A percentile compares a stretch with the other conserved stretches of the same genome.
Conservation (phyloP, 2,888 invertebrate genomes). For the Sarcophaga carnaria region DNA sequence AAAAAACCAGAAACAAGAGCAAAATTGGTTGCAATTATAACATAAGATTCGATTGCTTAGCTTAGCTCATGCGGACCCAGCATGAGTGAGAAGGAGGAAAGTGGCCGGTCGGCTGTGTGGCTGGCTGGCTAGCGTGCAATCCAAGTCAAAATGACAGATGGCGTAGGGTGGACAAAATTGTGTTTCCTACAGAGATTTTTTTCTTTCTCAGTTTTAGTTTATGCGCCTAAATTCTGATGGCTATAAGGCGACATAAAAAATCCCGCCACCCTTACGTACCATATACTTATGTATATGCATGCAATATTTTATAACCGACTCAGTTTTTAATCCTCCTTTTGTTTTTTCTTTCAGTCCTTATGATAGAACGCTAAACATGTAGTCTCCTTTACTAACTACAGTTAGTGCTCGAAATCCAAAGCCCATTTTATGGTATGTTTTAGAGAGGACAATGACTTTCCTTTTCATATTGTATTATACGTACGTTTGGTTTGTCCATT, state of each 20-base stretch:
- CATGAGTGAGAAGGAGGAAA: no score
- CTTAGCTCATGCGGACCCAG: no score
- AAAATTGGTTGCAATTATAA: no score
- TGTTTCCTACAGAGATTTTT: background rate
- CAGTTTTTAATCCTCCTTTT: no score
- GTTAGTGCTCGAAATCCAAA: background rate
- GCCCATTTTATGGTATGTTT: background rate
- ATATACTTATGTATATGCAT: background rate
- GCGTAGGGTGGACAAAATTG: constrained; percentile 65
- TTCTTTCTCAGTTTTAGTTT: no score
- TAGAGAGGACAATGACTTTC: background rate
- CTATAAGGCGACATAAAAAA: background rate
- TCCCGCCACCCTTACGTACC: background rate
- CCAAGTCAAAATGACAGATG: constrained; percentile 51
- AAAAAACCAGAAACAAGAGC: background rate
- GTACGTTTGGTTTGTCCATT: no score
- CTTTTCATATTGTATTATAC: no score
- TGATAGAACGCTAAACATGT: constrained; percentile 30
- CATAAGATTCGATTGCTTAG: no score
- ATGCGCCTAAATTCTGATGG: constrained; percentile 47
- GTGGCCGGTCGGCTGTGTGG: no score
- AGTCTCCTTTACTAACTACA: background rate
- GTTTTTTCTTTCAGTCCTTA: constrained; percentile 12
- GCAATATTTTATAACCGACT: constrained; percentile 1
- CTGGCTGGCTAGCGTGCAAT: constrained; percentile 16